Evolutionary conservation across 2,797 vertebrate genomes (phyloP).

Genomic region (Pseudomugil gertrudae): DNA sequence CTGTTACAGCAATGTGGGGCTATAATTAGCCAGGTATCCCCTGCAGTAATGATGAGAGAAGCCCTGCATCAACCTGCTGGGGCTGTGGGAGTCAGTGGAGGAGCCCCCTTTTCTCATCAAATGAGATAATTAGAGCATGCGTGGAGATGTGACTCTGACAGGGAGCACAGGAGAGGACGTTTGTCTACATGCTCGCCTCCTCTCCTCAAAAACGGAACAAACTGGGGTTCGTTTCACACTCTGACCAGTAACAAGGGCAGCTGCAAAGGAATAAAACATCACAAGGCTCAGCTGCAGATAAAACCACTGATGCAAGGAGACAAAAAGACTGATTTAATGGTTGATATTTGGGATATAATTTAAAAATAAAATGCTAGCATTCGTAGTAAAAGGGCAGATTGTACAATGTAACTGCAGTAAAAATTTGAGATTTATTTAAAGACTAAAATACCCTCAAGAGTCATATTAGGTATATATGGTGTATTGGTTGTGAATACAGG

Average conservation of each 20-base stretch:
- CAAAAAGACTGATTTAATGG: neutral
- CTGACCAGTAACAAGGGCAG: slow-evolving; percentile 41
- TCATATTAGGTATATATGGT: slow-evolving; percentile 9
- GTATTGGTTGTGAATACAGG: slow-evolving; percentile 44
- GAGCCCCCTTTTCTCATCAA: slow-evolving; percentile 54
- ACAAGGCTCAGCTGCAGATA: slow-evolving; percentile 8
- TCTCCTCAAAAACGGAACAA: slow-evolving; percentile 39
- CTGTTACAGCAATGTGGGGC: slow-evolving; percentile 50
- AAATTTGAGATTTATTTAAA: slow-evolving; percentile 7
- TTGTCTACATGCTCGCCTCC: slow-evolving; percentile 48
- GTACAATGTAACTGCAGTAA: neutral
- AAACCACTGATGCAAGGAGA: neutral
- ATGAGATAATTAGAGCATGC: slow-evolving; percentile 68
- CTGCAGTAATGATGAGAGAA: slow-evolving; percentile 64
- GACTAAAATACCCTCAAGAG: slow-evolving; percentile 29
- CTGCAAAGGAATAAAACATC: slow-evolving; percentile 35
- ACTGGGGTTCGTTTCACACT: slow-evolving; percentile 21
- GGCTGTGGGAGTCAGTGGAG: slow-evolving; percentile 22
- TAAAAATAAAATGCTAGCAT: neutral
- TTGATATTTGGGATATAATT: neutral
- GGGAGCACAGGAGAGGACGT: slow-evolving; percentile 47
- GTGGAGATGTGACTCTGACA: slow-evolving; percentile 60
- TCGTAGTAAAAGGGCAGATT: neutral
- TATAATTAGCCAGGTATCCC: slow-evolving; percentile 75
- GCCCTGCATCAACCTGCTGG: slow-evolving; percentile 54